A percentile compares a stretch with the other conserved stretches of the same genome.
phyloP scores from a whole-genome alignment of 2,797 vertebrate species.

The Perdix hodgsoniae region DNA sequence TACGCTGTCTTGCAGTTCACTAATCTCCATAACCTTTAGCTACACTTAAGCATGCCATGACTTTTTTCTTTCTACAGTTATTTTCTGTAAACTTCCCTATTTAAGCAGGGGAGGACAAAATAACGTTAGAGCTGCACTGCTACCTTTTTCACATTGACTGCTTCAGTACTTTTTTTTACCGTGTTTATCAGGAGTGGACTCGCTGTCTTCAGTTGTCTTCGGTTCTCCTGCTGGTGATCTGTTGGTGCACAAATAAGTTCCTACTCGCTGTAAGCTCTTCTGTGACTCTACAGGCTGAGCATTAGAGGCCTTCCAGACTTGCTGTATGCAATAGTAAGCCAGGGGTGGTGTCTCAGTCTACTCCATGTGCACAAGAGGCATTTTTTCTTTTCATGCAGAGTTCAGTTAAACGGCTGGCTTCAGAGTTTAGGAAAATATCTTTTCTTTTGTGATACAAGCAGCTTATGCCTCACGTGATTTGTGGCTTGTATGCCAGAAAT shows the following conservation, averaged over 20 bases:
- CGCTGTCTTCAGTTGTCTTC: constrained; percentile 14
- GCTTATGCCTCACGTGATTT: not conserved
- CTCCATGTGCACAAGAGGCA: not conserved
- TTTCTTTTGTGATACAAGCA: not conserved
- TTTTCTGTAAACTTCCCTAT: constrained; percentile 4
- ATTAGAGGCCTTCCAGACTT: not conserved
- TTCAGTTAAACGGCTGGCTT: not conserved
- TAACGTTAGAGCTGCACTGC: not conserved
- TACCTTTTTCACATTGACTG: not conserved
- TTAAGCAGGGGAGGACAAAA: not conserved
- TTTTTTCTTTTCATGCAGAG: not conserved
- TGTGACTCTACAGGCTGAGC: not conserved
- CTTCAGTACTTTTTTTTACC: not conserved
- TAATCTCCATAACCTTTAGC: constrained; percentile 54
- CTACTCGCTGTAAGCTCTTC: not conserved
- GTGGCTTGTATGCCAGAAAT: not conserved
- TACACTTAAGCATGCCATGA: constrained; percentile 54
- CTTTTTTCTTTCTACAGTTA: not conserved
- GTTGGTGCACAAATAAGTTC: not conserved
- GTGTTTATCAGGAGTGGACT: constrained; percentile 14
- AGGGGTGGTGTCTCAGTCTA: not conserved
- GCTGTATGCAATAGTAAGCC: not conserved
- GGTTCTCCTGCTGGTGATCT: not conserved
- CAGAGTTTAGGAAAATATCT: not conserved
- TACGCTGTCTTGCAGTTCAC: constrained; percentile 66